phyloP scores from a whole-genome alignment of 2,797 vertebrate species.

The Botia kubotai region DNA sequence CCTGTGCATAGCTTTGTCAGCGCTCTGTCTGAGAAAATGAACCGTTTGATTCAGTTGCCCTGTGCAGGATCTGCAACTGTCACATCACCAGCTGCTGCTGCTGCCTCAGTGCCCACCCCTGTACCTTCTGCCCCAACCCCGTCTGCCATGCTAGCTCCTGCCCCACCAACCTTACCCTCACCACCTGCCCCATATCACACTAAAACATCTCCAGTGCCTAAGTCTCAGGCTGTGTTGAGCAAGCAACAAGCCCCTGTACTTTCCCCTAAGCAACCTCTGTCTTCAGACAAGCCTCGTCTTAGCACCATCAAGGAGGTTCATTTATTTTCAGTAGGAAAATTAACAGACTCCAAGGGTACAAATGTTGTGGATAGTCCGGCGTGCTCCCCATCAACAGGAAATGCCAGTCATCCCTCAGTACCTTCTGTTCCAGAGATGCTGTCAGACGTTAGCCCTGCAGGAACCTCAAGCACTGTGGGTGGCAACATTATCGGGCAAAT shows the following conservation, averaged over 20 bases:
- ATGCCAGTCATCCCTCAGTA: constrained; percentile 8
- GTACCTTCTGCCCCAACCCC: constrained; percentile 35
- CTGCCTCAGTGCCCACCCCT: neutral
- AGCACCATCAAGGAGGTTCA: constrained; percentile 41
- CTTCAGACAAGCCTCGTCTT: constrained; percentile 45
- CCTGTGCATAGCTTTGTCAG: constrained; percentile 85
- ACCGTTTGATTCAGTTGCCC: constrained; percentile 78
- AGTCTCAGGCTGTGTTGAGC: constrained; percentile 1
- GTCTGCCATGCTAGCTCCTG: constrained; percentile 27
- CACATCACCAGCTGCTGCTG: constrained; percentile 19
- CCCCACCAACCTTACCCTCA: constrained; percentile 17
- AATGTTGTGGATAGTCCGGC: constrained; percentile 33
- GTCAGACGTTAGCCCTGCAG: constrained; percentile 39
- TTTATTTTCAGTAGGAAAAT: constrained; percentile 20
- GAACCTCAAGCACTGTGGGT: constrained; percentile 66
- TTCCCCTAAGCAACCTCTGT: constrained; percentile 27
- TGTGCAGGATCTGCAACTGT: constrained; percentile 34
- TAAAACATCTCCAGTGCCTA: constrained; percentile 44
- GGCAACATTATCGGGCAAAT: constrained; percentile 88
- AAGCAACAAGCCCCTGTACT: constrained; percentile 28
- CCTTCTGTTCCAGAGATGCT: constrained; percentile 40
- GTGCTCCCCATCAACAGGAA: constrained; percentile 19
- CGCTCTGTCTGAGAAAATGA: constrained; percentile 87
- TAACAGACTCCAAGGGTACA: constrained; percentile 18
- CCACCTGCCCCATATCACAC: constrained; percentile 12